Evolutionary conservation across 2,888 invertebrate genomes (phyloP).

Genomic region (Holacanthella duospinosa): DNA sequence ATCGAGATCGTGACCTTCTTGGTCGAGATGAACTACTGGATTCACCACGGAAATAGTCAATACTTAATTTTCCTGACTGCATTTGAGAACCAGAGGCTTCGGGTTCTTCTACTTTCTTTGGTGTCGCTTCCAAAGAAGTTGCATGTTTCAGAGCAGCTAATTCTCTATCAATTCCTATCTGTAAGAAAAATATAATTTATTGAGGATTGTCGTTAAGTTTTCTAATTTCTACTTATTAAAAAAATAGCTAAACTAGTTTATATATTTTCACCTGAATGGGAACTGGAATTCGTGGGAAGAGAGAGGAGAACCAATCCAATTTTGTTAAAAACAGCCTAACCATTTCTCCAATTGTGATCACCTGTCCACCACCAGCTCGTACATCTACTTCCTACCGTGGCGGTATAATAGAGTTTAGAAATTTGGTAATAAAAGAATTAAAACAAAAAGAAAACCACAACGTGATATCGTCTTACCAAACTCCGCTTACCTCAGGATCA

Average conservation of each 20-base stretch:
- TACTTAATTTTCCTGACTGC: conserved; percentile 7
- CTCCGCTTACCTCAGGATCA: conserved; percentile 46
- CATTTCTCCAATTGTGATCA: conserved; percentile 84
- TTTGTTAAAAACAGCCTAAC: conserved; percentile 85
- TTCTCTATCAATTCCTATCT: conserved; percentile 77
- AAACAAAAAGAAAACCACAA: neutral
- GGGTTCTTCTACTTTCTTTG: conserved; percentile 17
- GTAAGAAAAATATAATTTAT: conserved; percentile 41
- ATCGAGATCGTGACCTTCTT: conserved; percentile 30
- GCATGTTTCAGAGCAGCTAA: conserved; percentile 51
- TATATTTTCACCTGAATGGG: conserved; percentile 57
- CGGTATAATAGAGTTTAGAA: neutral
- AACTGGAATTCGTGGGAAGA: conserved; percentile 97
- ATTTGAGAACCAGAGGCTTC: conserved; percentile 11
- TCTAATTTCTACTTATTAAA: neutral
- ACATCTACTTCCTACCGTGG: conserved; percentile 76
- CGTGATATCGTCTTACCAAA: conserved; percentile 5
- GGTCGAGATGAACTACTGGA: conserved; percentile 24
- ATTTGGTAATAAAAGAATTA: neutral
- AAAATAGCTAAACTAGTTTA: neutral
- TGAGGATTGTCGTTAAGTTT: no score
- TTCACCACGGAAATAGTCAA: conserved; percentile 30
- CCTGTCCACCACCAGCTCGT: conserved; percentile 92
- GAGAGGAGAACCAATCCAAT: conserved; percentile 96
- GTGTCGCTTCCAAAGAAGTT: conserved; percentile 35